These are phyloP conservation scores for Sphenopsis melanotis DNA, from an alignment of 2,797 vertebrate species.

Conservation along the genomic window DNA sequence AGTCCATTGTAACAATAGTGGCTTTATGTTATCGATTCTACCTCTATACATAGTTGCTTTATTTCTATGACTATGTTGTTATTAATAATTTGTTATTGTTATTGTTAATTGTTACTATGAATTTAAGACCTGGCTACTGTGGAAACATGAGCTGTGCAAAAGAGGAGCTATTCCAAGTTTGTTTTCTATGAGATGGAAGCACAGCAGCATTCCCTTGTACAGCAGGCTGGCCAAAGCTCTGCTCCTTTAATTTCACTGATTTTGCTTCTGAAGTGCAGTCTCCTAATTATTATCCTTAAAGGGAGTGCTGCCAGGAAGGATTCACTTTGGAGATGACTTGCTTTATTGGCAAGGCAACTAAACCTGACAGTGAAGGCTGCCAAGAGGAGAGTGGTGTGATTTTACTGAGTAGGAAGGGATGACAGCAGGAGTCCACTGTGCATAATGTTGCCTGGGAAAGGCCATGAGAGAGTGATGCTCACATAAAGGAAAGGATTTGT, in stretches of 20 bases:
- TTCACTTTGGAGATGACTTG: constrained; percentile 41
- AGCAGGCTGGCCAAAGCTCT: neutral
- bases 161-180: neutral
- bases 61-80: neutral
- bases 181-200: neutral
- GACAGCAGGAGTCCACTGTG: neutral
- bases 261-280: constrained; percentile 16
- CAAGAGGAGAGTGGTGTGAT: neutral
- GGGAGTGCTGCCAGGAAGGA: constrained; percentile 19
- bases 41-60: neutral
- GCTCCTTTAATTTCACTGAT: constrained; percentile 6
- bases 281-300: constrained; percentile 47
- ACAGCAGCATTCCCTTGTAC: neutral
- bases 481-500: neutral
- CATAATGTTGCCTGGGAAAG: constrained; percentile 25
- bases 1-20: neutral
- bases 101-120: neutral
- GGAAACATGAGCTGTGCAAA: neutral
- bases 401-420: constrained; percentile 21
- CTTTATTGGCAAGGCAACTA: constrained; percentile 38
- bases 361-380: constrained; percentile 15
- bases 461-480: neutral
- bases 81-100: neutral
- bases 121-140: neutral
- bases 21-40: neutral